Base-by-base conservation (phyloP, 2,888 invertebrate genomes). In the Synanthedon tipuliformis region DNA sequence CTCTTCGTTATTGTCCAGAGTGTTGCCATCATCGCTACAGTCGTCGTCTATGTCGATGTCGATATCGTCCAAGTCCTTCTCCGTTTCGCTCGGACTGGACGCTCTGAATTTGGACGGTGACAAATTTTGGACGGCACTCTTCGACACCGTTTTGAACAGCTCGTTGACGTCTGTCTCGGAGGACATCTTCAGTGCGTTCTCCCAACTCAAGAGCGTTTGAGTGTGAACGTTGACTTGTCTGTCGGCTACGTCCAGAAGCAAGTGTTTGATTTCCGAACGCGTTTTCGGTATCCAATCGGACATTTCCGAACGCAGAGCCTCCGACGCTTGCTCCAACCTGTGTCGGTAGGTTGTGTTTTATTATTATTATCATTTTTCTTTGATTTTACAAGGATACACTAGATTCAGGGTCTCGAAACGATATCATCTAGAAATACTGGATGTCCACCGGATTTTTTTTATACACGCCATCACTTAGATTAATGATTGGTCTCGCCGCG, bases 91-190 rank as follows among this genome's bases (percentile, higher is more conserved):
- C 0, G 73, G 75, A 0, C 76, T 74, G 10, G 65, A 57, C 0
- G 68, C 62, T 0, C 69, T 59, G 45, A 71, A 75, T 50, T 73
- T 71, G 0, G 81, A 75, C 0, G 84, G 84, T 0, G 83, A 82
- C 0, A 85, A 66, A 40, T 83, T 84, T 18, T 75, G 78, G 0
- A 85, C 80, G 2, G 84, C 85, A 0, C 67, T 71, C 57, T 76
- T 80, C 0, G 86, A 86, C 1, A 87, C 86, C 0, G 86, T 86
- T 52, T 85, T 82, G 64, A 87, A 87, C 5, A 87, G 55, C 3
- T 81, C 76, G 0, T 65, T 66, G 0, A 67, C 56, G 48, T 75
- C 72, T 0, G 75, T 55, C 12, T 79, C 81, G 0, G 74, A 70
- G 1, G 81, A 72, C 0, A 81, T 61, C 13, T 71, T 72, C 0